phyloP scores from a whole-genome alignment of 2,888 invertebrate genomes.

The Napeogenes sylphis region DNA sequence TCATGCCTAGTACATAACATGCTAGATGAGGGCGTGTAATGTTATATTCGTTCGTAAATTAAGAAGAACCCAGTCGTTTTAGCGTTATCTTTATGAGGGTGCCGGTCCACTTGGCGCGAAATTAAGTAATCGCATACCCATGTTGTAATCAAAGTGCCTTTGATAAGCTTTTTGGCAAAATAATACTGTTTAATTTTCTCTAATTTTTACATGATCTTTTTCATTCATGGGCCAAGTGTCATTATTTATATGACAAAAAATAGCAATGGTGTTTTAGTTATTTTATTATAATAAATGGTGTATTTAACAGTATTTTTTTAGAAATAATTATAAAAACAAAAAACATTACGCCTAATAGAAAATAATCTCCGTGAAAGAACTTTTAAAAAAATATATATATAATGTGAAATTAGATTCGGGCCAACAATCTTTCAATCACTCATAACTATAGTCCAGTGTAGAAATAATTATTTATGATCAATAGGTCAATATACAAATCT shows the following conservation, averaged over 20 bases:
- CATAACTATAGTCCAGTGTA: no score
- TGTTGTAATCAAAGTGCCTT: constrained; percentile 11
- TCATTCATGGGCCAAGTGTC: neutral
- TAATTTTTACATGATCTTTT: neutral
- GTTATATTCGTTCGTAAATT: constrained; percentile 58
- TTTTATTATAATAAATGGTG: no score
- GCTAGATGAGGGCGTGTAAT: constrained; percentile 40
- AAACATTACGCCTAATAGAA: no score
- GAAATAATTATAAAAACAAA: no score
- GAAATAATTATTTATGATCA: no score
- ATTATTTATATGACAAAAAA: neutral
- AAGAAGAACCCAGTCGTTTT: constrained; percentile 61
- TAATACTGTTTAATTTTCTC: constrained; percentile 7
- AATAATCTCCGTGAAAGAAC: no score
- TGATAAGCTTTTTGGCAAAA: constrained; percentile 25
- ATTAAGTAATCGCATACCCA: constrained; percentile 62
- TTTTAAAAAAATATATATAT: no score
- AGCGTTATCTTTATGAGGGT: constrained; percentile 69
- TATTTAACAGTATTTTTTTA: no score
- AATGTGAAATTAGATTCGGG: no score
- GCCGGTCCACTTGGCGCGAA: constrained; percentile 62
- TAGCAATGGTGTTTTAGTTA: no score
- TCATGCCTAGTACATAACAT: constrained; percentile 24
- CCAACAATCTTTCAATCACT: no score
- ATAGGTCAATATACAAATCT: no score